A percentile compares a stretch with the other conserved stretches of the same genome.
Conservation (phyloP, 2,113 vertebrate species). For the Mirounga angustirostris region DNA sequence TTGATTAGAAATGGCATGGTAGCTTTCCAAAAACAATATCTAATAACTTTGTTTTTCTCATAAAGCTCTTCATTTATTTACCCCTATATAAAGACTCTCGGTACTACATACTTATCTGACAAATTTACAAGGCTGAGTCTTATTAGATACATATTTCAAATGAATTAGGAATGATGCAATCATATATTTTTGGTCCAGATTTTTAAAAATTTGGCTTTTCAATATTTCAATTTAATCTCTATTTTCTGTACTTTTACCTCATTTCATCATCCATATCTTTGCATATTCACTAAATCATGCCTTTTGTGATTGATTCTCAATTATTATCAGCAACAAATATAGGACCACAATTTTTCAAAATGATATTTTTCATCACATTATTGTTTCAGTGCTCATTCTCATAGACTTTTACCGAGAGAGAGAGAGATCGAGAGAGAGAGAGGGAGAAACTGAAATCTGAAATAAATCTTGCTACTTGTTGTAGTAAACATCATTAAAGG, state of each 20-base stretch:
- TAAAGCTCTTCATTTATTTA: background rate
- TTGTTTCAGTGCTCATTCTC: background rate
- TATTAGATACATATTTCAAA: background rate
- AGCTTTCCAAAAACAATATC: background rate
- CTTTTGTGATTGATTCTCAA: background rate
- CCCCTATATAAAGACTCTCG: background rate
- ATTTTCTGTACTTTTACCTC: background rate
- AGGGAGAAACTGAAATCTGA: background rate
- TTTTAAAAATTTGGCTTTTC: background rate
- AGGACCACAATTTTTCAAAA: background rate
- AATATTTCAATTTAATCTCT: background rate
- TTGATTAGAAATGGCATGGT: background rate
- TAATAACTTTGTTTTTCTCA: background rate
- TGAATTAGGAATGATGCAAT: background rate
- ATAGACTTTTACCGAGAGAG: background rate
- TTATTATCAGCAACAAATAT: background rate
- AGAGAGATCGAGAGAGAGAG: background rate
- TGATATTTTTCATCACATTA: background rate
- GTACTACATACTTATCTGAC: background rate
- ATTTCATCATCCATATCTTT: background rate
- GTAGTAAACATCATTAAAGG: slow-evolving; percentile 41
- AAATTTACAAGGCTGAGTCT: background rate
- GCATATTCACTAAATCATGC: background rate
- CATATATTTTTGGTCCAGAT: background rate
- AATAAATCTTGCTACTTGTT: slow-evolving; percentile 38